phyloP scores from a whole-genome alignment of 2,113 vertebrate genomes.

The Percopsis transmontana region DNA sequence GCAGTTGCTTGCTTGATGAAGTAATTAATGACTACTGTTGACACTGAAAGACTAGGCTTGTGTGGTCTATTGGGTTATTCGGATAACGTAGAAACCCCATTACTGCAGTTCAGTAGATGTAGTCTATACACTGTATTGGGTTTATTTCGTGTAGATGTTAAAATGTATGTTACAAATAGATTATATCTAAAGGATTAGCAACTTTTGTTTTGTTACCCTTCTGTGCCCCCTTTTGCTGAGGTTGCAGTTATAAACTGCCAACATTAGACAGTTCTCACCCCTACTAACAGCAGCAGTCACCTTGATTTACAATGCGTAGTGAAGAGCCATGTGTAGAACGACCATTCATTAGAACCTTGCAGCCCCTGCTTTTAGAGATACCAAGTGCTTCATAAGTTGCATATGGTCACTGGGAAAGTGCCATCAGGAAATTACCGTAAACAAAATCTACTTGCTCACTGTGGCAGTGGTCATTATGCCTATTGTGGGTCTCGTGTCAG shows the following conservation, averaged over 20 bases:
- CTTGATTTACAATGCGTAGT: conserved; percentile 29
- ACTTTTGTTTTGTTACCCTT: neutral
- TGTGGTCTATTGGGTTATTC: no score
- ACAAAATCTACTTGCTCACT: conserved; percentile 20
- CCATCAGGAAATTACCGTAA: conserved; percentile 40
- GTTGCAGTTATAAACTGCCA: conserved; percentile 6
- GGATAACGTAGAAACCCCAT: no score
- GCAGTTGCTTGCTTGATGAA: no score
- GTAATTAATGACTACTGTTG: no score
- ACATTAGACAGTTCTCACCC: conserved; percentile 22
- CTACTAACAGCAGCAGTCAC: conserved; percentile 28
- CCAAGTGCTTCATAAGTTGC: conserved; percentile 18
- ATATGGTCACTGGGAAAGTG: conserved; percentile 18
- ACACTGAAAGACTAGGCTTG: no score
- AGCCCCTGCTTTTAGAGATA: conserved; percentile 20
- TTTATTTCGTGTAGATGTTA: neutral
- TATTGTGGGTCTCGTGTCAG: conserved; percentile 20
- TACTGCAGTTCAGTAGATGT: neutral
- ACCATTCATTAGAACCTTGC: conserved; percentile 34
- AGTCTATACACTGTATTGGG: neutral
- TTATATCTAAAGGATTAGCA: neutral
- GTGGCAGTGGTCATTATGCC: conserved; percentile 13
- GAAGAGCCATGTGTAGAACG: conserved; percentile 37
- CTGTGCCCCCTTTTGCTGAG: conserved; percentile 14
- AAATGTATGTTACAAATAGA: neutral